Base-by-base conservation (phyloP, 2,888 invertebrate genomes). In the Ophioninae sp. region DNA sequence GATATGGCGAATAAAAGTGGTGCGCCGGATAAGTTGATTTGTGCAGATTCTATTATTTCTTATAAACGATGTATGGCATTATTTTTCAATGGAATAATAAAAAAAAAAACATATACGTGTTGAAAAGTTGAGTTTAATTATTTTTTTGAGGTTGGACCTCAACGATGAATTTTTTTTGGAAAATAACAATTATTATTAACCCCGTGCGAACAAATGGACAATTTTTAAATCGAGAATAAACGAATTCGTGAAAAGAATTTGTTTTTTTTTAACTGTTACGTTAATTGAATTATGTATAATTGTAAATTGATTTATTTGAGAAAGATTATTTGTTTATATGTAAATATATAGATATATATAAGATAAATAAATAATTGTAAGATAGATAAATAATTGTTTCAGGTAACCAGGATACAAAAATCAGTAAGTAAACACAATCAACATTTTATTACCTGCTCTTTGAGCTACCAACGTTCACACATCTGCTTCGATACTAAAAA, bases 1-100 rank as follows among this genome's bases (percentile, higher is more conserved):
- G 75, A 81, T 72, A 84, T 89, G 89, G 89, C 89, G 88, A 90
- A 88, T 89, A 87, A 89, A 89, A 89, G 89, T 87, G 89, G 88
- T 90, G 89, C 90, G 91, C 90, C 89, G 81, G 88, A 87, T 88
- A 88, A 91, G 91, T 92, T 92, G 90, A 91, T 91, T 92, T 92
- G 91, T 92, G 91, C 91, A 92, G 91, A 91, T 92, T 92, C 88
- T 92, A 91, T 92, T 90, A 91, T 92, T 91, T 92, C 91, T 85
- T 90, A 91, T 90, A 88, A 86, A 85, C 86, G 84, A 87, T 90
- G 88, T 91, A 90, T 87, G 90, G 91, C 91, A 92, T 92, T 92
- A 92, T 92, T 92, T 92, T 92, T 92, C 88, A 91, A 91, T 90
- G 90, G 89, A 91, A 89, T 90, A 91, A 87, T 91, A 89, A 91